A percentile compares a stretch with the other conserved stretches of the same genome.
phyloP scores from a whole-genome alignment of 53 echinoderm and acorn worm species.

The Stichopus horrens region DNA sequence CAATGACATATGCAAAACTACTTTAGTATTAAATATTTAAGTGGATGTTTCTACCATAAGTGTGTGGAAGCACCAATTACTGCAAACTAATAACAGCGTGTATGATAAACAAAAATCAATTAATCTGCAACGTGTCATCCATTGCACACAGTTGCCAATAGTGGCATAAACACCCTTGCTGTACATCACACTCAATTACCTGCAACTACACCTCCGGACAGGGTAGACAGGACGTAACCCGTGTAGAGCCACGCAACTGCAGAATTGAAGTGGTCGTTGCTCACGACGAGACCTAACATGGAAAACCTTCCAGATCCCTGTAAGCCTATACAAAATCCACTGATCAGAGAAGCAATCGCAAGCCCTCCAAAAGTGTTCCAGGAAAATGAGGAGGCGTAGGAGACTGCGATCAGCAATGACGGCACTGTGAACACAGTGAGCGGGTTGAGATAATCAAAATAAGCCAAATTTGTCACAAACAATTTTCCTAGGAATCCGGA shows the following conservation, averaged over 20 bases:
- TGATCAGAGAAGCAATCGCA: not conserved
- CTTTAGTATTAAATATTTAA: no score
- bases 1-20: no score
- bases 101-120: not conserved
- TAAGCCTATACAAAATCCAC: constrained; percentile 31
- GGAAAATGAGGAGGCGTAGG: constrained; percentile 5
- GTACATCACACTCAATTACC: constrained; percentile 3
- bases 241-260: constrained; percentile 6
- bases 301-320: constrained; percentile 23
- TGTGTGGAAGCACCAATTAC: not conserved
- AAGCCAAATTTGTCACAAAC: not conserved
- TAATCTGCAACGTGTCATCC: not conserved
- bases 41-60: no score
- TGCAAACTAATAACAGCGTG: not conserved
- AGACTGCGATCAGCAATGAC: constrained; percentile 14
- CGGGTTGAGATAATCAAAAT: not conserved
- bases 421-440: not conserved
- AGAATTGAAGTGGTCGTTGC: not conserved
- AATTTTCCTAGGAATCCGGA: constrained; percentile 20
- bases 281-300: constrained; percentile 9
- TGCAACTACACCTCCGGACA: constrained; percentile 17
- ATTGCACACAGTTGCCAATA: not conserved
- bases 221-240: constrained; percentile 26
- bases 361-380: not conserved
- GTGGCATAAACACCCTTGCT: not conserved